Evolutionary conservation across 2,113 vertebrate species (phyloP).

Genomic region (Aptenodytes patagonicus): DNA sequence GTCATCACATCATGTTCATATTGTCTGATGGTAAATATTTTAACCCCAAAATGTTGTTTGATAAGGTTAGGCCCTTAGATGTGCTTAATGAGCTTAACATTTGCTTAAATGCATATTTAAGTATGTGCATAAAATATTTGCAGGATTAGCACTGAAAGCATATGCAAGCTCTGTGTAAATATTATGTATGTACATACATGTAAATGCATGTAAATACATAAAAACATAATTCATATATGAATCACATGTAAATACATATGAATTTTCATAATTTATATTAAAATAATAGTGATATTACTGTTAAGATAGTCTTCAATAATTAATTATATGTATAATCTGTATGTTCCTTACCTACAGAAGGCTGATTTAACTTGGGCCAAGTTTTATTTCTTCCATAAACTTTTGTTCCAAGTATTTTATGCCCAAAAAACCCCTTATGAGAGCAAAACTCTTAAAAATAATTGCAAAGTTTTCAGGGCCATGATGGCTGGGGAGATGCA

Average conservation of each 20-base stretch:
- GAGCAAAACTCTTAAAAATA: background rate
- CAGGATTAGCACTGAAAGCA: background rate
- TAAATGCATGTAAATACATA: background rate
- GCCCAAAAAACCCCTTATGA: fast-evolving
- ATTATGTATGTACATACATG: background rate
- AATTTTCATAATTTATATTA: background rate
- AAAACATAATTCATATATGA: background rate
- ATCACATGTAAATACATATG: background rate
- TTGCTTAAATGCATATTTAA: background rate
- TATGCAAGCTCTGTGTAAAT: background rate
- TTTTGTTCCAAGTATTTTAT: background rate
- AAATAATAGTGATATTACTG: background rate
- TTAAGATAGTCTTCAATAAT: background rate
- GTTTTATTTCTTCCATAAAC: background rate
- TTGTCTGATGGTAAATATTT: background rate
- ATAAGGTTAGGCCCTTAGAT: background rate
- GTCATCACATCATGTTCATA: background rate
- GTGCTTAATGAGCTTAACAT: background rate
- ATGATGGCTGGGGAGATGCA: background rate
- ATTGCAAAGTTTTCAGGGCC: background rate
- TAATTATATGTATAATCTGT: background rate
- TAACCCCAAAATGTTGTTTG: background rate
- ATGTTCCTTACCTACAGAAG: background rate
- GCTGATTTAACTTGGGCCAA: background rate
- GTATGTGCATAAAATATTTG: background rate